A percentile compares a stretch with the other conserved stretches of the same genome.
These are phyloP conservation scores for Pollicipes pollicipes DNA, from an alignment of 1,140 invertebrate species.

Conservation along the genomic window DNA sequence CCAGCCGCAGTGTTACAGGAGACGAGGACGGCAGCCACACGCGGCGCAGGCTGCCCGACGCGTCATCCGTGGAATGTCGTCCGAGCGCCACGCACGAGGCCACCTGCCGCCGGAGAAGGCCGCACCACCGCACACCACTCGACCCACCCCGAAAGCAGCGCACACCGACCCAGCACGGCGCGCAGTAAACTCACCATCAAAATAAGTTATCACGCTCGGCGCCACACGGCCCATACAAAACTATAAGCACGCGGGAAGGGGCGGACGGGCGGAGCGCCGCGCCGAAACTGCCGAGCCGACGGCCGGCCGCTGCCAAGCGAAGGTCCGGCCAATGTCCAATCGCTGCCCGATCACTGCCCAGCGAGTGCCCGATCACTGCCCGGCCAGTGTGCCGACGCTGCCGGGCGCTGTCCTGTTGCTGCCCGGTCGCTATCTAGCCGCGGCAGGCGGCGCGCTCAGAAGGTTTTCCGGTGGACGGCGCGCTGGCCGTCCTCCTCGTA, in stretches of 20 bases:
- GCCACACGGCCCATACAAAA: not conserved
- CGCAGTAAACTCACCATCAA: not conserved
- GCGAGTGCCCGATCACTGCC: no score
- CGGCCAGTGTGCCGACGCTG: no score
- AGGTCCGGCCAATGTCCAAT: no score
- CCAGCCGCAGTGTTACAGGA: no score
- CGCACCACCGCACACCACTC: not conserved
- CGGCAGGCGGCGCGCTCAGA: constrained; percentile 39
- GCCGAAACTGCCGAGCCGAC: not conserved
- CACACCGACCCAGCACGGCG: not conserved
- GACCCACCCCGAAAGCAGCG: not conserved
- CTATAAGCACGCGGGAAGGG: not conserved
- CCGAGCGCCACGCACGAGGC: no score
- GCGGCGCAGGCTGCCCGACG: no score
- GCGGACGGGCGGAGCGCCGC: no score
- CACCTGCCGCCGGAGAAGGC: not conserved
- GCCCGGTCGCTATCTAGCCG: no score
- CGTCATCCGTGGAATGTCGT: not conserved
- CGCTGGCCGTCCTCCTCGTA: constrained; percentile 89
- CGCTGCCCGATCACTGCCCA: no score
- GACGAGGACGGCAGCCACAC: not conserved
- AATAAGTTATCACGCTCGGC: not conserved
- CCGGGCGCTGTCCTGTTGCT: no score
- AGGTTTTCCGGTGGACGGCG: constrained; percentile 90
- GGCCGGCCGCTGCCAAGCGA: no score